Evolutionary conservation across 2,113 vertebrate genomes (phyloP).

Genomic region (Anoplopoma fimbria): DNA sequence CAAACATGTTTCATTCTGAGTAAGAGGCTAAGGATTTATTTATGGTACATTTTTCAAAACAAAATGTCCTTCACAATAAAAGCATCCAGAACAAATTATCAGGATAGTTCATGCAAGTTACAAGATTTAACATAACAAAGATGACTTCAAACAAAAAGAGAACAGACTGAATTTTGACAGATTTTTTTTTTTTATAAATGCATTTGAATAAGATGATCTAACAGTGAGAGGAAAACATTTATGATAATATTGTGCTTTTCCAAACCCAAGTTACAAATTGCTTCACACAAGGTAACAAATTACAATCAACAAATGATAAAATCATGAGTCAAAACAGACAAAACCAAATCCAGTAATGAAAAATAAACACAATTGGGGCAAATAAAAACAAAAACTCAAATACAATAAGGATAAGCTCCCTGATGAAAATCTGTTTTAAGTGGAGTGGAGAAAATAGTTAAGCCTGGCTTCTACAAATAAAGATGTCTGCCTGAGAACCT

Average conservation of each 20-base stretch:
- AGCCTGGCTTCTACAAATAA: too few relatives aligned
- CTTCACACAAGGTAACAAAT: background rate
- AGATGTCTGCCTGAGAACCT: too few relatives aligned
- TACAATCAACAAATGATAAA: background rate
- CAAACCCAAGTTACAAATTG: background rate
- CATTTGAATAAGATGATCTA: background rate
- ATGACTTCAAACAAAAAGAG: background rate
- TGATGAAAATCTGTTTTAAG: background rate
- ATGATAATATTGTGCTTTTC: background rate
- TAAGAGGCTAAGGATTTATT: constrained; percentile 13
- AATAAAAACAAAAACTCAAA: too few relatives aligned
- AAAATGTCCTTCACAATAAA: background rate
- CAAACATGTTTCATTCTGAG: constrained; percentile 20
- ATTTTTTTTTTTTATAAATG: background rate
- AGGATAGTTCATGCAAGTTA: background rate
- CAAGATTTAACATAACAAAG: background rate
- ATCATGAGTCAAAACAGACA: background rate
- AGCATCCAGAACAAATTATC: background rate
- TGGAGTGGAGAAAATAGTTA: too few relatives aligned
- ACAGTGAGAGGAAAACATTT: background rate
- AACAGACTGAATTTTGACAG: background rate
- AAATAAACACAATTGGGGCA: background rate
- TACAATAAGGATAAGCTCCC: background rate
- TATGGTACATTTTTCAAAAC: background rate
- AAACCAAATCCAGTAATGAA: background rate